Evolutionary conservation across 2,797 vertebrate species (phyloP).

Genomic region (Astyanax mexicanus): DNA sequence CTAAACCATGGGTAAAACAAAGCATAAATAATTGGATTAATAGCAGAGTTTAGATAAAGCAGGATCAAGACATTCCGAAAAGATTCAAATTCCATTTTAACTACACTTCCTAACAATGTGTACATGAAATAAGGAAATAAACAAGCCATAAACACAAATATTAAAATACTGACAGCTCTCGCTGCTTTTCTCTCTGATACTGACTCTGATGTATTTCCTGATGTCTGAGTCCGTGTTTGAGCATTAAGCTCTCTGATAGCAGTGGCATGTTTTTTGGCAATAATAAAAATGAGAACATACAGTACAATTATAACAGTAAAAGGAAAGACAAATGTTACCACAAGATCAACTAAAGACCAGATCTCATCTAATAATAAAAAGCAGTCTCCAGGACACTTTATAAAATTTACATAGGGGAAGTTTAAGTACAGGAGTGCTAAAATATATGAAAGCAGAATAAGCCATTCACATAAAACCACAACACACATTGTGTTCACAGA

Average conservation of each 20-base stretch:
- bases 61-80: background rate
- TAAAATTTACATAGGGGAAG: background rate
- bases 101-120: slow-evolving; percentile 7
- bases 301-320: background rate
- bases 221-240: background rate
- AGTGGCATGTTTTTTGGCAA: slow-evolving; percentile 19
- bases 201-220: background rate
- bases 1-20: background rate
- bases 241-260: background rate
- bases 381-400: background rate
- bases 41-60: slow-evolving; percentile 11
- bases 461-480: background rate
- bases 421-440: background rate
- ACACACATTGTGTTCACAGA: background rate
- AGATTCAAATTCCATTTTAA: background rate
- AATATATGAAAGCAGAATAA: background rate
- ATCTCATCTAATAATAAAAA: background rate
- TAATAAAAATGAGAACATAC: background rate
- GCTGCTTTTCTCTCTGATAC: slow-evolving; percentile 32
- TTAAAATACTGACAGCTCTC: slow-evolving; percentile 39
- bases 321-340: background rate
- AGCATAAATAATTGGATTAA: slow-evolving; percentile 27
- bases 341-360: background rate
- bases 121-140: slow-evolving; percentile 44
- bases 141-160: slow-evolving; percentile 36